Conservation (phyloP, 2,113 vertebrate species). For the Ammodramus savannarum region DNA sequence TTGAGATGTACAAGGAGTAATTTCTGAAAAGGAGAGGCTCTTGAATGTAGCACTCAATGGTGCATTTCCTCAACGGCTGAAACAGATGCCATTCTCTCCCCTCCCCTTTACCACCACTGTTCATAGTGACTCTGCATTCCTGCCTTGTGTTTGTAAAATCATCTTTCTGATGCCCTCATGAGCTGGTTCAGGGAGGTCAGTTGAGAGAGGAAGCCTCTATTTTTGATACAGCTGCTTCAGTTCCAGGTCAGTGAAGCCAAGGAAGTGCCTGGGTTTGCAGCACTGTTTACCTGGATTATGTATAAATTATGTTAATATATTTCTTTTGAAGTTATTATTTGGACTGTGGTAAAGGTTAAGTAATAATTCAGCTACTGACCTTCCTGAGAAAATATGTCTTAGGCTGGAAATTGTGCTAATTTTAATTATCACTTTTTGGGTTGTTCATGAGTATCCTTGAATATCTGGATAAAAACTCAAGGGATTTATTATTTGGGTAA, state of each 20-base stretch:
- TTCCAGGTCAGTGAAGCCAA: background rate
- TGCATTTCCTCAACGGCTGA: background rate
- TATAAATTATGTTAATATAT: background rate
- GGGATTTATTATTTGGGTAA: background rate
- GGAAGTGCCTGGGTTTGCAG: background rate
- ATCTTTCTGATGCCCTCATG: background rate
- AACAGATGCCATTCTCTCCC: background rate
- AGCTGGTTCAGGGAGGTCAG: background rate
- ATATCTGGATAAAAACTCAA: background rate
- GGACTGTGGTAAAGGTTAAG: background rate
- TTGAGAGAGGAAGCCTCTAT: background rate
- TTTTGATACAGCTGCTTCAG: background rate
- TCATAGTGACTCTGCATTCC: background rate
- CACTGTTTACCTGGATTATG: background rate
- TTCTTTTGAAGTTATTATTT: background rate
- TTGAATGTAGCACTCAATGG: background rate
- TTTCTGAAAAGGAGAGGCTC: background rate
- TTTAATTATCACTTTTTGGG: background rate
- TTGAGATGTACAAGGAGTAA: background rate
- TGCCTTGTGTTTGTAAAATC: background rate
- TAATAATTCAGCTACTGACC: background rate
- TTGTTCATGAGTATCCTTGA: background rate
- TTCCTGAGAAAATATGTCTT: background rate
- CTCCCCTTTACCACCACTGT: background rate
- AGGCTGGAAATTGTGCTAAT: background rate